Evolutionary conservation across 2,113 vertebrate species (phyloP).

Genomic region (Coregonus clupeaformis): DNA sequence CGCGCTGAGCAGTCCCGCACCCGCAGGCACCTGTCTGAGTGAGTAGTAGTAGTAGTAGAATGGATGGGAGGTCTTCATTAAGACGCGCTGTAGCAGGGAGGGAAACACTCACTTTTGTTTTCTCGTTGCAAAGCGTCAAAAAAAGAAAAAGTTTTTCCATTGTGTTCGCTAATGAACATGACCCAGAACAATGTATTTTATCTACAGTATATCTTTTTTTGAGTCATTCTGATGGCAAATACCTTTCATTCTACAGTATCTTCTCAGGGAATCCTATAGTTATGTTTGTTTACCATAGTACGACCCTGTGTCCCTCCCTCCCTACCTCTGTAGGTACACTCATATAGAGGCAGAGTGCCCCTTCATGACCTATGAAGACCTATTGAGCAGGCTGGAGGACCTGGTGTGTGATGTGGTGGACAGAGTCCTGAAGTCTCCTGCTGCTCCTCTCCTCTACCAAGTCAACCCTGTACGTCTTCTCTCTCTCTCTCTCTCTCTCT

Average conservation of each 20-base stretch:
- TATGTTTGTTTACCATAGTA: too few species aligned
- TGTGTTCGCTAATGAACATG: too few species aligned
- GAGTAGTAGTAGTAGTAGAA: slow-evolving; percentile 41
- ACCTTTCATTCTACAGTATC: too few species aligned
- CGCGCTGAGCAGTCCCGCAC: slow-evolving; percentile 94
- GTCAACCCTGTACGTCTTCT: slow-evolving; percentile 86
- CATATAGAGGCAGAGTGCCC: slow-evolving; percentile 96
- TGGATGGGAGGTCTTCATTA: too few species aligned
- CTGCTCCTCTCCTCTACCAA: slow-evolving; percentile 75
- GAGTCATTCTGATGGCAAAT: too few species aligned
- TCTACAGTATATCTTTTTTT: too few species aligned
- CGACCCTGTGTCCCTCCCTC: not conserved
- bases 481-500: not conserved
- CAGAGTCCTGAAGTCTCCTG: slow-evolving; percentile 84
- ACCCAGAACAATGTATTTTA: too few species aligned
- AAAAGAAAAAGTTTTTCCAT: too few species aligned
- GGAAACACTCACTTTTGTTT: too few species aligned
- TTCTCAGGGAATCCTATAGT: too few species aligned
- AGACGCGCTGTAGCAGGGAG: too few species aligned
- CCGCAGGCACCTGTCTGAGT: slow-evolving; percentile 93
- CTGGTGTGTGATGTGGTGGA: slow-evolving; percentile 96
- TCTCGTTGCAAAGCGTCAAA: too few species aligned
- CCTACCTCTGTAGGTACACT: slow-evolving; percentile 83
- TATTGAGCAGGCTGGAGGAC: slow-evolving; percentile 85
- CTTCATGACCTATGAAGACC: slow-evolving; percentile 87